Evolutionary conservation across 2,113 vertebrate species (phyloP).

Genomic region (Pelusios castaneus): DNA sequence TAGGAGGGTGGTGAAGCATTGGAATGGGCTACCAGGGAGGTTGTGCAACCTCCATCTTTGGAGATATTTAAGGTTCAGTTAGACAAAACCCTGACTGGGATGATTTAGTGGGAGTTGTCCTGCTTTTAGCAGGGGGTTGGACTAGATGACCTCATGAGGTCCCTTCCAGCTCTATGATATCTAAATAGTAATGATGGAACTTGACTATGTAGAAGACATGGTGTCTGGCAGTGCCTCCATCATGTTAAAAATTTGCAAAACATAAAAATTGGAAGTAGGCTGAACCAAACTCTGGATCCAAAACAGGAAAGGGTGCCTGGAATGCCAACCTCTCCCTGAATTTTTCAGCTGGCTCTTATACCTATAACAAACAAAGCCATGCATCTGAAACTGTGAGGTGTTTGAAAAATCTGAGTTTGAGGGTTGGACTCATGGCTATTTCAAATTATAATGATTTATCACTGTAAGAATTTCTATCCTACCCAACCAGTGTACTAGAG

Average conservation of each 20-base stretch:
- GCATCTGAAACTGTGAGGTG: neutral
- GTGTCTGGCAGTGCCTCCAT: neutral
- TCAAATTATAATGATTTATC: neutral
- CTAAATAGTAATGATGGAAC: neutral
- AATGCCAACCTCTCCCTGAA: neutral
- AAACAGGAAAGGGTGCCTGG: neutral
- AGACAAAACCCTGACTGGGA: no score
- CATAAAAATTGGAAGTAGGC: neutral
- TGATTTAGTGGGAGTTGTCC: no score
- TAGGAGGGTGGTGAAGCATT: no score
- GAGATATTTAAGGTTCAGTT: no score
- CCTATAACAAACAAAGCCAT: neutral
- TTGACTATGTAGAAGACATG: neutral
- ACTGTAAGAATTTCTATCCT: neutral
- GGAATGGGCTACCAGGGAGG: no score
- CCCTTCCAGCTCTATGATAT: neutral
- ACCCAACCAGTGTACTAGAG: neutral
- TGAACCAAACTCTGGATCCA: neutral
- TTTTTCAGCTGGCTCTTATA: neutral
- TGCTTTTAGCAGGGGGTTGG: no score
- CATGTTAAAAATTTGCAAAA: neutral
- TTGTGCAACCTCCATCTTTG: no score
- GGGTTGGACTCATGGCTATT: neutral
- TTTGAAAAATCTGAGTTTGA: neutral
- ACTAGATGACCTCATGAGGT: no score